Evolutionary conservation across 2,888 invertebrate genomes (phyloP), one percentile per base, ranked within the genome.

Genomic region (Patella ulyssiponensis): DNA sequence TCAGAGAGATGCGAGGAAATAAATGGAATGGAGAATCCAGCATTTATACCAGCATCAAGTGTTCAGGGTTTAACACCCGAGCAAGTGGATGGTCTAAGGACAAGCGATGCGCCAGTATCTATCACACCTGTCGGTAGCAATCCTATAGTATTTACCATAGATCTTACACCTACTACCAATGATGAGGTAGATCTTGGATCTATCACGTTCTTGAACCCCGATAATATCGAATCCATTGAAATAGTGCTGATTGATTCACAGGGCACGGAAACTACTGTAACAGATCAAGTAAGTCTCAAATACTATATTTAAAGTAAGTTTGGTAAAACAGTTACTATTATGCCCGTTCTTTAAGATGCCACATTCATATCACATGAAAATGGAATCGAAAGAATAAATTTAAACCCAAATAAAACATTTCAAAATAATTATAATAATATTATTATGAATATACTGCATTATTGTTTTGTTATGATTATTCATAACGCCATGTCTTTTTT

Each of bases 1-100:
- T 17, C 64, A 64, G 64, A 64, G 15, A 23, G 20, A 64, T 64
- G 64, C 23, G 64, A 64, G 12, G 20, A 64, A 14, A 64, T 64
- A 11, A 64, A 64, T 64, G 64, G 64, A 20, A 64, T 64, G 64
- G 64, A 64, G 20, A 23, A 20, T 15, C 64, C 64, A 64, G 64
- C 64, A n/a, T 64, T 64, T 64, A 20, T 64, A 20, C 20, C 20
- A 20, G 23, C 9, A 20, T 20, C 11, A 20, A 64, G 64, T 23
- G 20, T 20, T 0, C 1, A 20, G n/a, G 20, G 20, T n/a, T 64
- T 20, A 7, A 64, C 20, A 20, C 64, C 64, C 1, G 20, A 64
- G 7, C 64, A 64, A 14, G 64, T 64, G 23, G 20, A n/a, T 20
- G 14, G 20, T 11, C 14, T 64, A 14, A 64, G 64, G 5, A 5